Evolutionary conservation across 2,888 invertebrate species (phyloP).

Genomic region (Ctenicera cuprea): DNA sequence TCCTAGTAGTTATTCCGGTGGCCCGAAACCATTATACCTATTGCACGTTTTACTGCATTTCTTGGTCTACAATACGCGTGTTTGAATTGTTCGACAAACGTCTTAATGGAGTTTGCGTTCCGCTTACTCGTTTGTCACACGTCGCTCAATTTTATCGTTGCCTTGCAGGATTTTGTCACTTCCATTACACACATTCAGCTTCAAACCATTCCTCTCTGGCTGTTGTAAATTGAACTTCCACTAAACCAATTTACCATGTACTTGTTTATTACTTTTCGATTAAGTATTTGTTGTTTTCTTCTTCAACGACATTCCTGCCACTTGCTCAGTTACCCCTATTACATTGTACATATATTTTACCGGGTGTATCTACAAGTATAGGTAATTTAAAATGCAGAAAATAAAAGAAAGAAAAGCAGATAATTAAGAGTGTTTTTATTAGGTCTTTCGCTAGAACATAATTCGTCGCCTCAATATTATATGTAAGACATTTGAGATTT

Average conservation of each 20-base stretch:
- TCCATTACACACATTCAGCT: slow-evolving; percentile 36
- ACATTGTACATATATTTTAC: neutral
- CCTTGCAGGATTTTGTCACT: slow-evolving; percentile 49
- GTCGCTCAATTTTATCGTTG: slow-evolving; percentile 45
- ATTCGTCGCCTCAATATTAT: no score
- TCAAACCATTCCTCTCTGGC: slow-evolving; percentile 13
- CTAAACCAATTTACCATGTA: slow-evolving; percentile 48
- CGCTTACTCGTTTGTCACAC: slow-evolving; percentile 46
- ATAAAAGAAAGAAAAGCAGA: no score
- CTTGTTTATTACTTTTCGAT: slow-evolving; percentile 47
- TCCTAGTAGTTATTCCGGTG: slow-evolving; percentile 12
- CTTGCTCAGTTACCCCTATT: neutral
- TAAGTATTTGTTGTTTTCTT: slow-evolving; percentile 32
- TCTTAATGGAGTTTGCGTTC: slow-evolving; percentile 50
- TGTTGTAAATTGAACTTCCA: slow-evolving; percentile 45
- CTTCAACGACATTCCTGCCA: slow-evolving; percentile 17
- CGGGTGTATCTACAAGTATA: neutral
- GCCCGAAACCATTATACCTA: slow-evolving; percentile 26
- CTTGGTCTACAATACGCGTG: slow-evolving; percentile 33
- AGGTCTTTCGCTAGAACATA: no score
- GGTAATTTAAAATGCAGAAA: neutral
- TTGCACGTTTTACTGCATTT: slow-evolving; percentile 38
- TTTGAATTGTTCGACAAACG: slow-evolving; percentile 46
- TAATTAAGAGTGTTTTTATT: no score
- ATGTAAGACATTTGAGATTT: no score